Evolutionary conservation across 2,888 invertebrate species (phyloP), one percentile per base, ranked within the genome.

Genomic region (Dione juno): DNA sequence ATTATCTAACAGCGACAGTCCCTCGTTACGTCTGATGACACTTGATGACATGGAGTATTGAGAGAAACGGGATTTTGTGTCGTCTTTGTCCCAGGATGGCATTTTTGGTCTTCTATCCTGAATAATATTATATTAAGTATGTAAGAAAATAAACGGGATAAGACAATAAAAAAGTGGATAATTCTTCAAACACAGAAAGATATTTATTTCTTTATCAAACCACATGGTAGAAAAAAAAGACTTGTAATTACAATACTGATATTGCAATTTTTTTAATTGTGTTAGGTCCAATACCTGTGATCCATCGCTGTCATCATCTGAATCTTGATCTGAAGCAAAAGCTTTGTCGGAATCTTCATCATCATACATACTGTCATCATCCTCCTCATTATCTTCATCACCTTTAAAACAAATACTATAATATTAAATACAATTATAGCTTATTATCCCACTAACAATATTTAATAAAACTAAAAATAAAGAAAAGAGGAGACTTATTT

Each of bases 11-110:
- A 97, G 84, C 0, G 96, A 94, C 0, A 99, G 93, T 10, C 97
- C 97, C 66, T 97, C 95, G 87, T 97, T 98, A 67, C 99, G 94
- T 16, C 95, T 92, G 35, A 99, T 97, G 1, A 98, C 97, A 77
- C 98, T 98, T 40, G 98, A 98, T 0, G 97, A 96, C 96, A 99
- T 96, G 0, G 98, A 98, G 88, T 98, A 99, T 79, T 97, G 96
- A 0, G 99, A 98, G 88, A 98, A 98, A 10, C 96, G 94, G 0
- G 98, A 97, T 84, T 96, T 97, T 0, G 96, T 96, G 85, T 98
- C 98, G 77, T 96, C 96, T 57, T 95, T 94, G 0, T 80, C 85
- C 91, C 90, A 90, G 0, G 78, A 70, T 0, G 90, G 85, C 76
- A 94, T 87, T 11, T 92, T 92, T 11, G 67, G 69, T 69, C 61